These are phyloP conservation scores for Malthinus flaveolus DNA, from an alignment of 2,888 invertebrate species.

Conservation along the genomic window DNA sequence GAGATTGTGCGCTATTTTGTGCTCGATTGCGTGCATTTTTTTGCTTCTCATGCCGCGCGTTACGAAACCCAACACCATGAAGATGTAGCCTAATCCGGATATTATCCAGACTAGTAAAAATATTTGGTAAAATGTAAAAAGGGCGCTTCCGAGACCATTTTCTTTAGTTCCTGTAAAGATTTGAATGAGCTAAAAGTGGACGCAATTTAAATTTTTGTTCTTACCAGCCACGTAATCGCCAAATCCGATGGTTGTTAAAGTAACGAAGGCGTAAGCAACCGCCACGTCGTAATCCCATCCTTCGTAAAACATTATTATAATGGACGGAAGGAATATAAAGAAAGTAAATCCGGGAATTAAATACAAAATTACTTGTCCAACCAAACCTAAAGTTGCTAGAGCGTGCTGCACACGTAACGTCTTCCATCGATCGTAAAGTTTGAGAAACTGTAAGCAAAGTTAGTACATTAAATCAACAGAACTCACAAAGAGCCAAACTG, in stretches of 20 bases:
- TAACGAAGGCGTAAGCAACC: constrained; percentile 86
- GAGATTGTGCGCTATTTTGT: constrained; percentile 74
- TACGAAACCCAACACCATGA: constrained; percentile 88
- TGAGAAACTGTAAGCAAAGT: constrained; percentile 67
- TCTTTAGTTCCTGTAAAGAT: constrained; percentile 39
- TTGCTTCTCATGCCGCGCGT: constrained; percentile 78
- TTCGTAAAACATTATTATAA: constrained; percentile 82
- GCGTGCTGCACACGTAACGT: constrained; percentile 67
- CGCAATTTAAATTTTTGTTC: constrained; percentile 5
- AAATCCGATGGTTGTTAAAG: constrained; percentile 87
- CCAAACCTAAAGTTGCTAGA: constrained; percentile 70
- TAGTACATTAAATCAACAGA: too few species aligned
- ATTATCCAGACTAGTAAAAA: constrained; percentile 88
- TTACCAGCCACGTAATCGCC: constrained; percentile 90
- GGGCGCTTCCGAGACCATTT: constrained; percentile 61
- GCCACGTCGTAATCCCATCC: constrained; percentile 84
- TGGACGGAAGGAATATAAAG: constrained; percentile 85
- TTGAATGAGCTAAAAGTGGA: too few species aligned
- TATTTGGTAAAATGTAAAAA: constrained; percentile 73
- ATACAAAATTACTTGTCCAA: constrained; percentile 80
- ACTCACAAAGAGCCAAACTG: too few species aligned
- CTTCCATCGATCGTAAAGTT: constrained; percentile 81
- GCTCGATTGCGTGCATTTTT: constrained; percentile 72
- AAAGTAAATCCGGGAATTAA: constrained; percentile 87
- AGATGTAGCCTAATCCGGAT: constrained; percentile 86